phyloP scores from a whole-genome alignment of 2,113 vertebrate genomes.

The Mellivora capensis region DNA sequence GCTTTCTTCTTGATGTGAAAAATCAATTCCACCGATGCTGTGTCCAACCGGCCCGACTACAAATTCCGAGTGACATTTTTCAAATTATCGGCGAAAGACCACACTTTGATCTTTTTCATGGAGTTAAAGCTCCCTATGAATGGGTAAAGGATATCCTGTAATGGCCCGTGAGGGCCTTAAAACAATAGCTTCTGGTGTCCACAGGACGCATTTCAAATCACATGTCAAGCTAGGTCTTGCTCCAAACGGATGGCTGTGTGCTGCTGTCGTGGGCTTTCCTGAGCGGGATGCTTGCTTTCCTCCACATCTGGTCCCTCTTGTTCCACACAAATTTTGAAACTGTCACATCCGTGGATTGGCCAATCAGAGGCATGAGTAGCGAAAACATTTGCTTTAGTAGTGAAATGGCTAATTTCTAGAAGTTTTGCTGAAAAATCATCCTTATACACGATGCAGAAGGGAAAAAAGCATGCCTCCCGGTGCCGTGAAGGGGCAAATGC shows the following conservation, averaged over 20 bases:
- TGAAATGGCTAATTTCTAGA: background rate
- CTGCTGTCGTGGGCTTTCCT: background rate
- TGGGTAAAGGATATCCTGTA: background rate
- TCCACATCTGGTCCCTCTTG: background rate
- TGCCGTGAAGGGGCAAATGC: background rate
- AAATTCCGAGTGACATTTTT: background rate
- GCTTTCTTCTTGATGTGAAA: background rate
- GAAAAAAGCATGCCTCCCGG: background rate
- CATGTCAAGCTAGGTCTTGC: background rate
- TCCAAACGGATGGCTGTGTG: fast-evolving
- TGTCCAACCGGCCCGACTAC: background rate
- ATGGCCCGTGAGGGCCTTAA: background rate
- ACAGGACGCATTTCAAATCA: fast-evolving
- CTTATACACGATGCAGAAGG: background rate
- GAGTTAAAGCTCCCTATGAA: background rate
- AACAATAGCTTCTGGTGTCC: background rate
- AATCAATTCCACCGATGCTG: background rate
- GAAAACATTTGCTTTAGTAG: too few species aligned
- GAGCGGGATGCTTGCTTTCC: background rate
- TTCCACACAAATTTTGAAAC: background rate
- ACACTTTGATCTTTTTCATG: background rate
- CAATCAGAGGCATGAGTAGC: background rate
- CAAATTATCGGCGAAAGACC: background rate
- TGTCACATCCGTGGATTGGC: fast-evolving
- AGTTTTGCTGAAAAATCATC: background rate